Evolutionary conservation across 2,888 invertebrate species (phyloP).

Genomic region (Craniophora ligustri): DNA sequence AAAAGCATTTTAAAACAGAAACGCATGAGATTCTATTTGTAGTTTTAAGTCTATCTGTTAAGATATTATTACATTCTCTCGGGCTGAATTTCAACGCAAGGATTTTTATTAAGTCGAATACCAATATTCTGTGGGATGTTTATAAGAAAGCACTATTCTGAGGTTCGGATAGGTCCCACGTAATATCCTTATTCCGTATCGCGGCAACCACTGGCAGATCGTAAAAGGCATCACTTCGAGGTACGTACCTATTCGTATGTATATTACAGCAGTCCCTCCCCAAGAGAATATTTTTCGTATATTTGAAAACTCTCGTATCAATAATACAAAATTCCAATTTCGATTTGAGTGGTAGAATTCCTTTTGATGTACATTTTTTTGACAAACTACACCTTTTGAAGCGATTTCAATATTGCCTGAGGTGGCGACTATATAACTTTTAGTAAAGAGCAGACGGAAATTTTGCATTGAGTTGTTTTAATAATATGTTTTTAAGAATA

Average conservation of each 20-base stretch:
- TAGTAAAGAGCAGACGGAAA: background rate
- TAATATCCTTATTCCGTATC: conserved; percentile 56
- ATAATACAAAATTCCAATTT: conserved; percentile 50
- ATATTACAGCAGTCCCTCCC: conserved; percentile 44
- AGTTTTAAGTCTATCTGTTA: too few species aligned
- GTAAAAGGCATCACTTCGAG: conserved; percentile 46
- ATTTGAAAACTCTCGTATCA: conserved; percentile 60
- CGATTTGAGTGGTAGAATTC: conserved; percentile 45
- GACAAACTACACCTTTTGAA: conserved; percentile 39
- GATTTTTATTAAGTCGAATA: conserved; percentile 35
- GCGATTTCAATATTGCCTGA: conserved; percentile 11
- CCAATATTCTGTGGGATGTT: conserved; percentile 32
- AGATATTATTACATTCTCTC: too few species aligned
- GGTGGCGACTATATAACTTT: conserved; percentile 2
- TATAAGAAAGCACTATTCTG: conserved; percentile 42
- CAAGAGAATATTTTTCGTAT: conserved; percentile 58
- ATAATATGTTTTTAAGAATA: too few species aligned
- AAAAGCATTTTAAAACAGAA: background rate
- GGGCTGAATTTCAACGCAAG: too few species aligned
- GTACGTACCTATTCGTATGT: conserved; percentile 34
- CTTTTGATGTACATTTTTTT: conserved; percentile 43
- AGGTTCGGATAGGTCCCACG: conserved; percentile 28
- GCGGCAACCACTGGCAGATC: conserved; percentile 41
- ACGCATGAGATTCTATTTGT: background rate
- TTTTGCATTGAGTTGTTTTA: too few species aligned